Conservation (phyloP, 2,888 invertebrate species). For the Spilosoma lubricipeda region DNA sequence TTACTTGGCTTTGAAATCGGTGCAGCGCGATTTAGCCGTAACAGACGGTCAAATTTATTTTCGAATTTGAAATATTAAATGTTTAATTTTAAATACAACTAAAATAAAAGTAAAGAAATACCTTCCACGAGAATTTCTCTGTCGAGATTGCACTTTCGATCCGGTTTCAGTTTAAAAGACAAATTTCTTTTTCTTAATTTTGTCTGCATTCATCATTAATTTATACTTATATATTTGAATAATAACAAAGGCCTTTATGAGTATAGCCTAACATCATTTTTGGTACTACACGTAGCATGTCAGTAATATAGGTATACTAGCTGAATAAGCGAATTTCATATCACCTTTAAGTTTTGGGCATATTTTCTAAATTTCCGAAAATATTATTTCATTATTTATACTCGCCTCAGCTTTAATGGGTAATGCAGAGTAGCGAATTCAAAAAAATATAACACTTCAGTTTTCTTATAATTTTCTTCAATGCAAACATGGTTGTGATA, state of each 20-base stretch:
- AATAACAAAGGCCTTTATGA: background rate
- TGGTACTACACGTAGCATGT: background rate
- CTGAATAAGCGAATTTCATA: no score
- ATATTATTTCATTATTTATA: no score
- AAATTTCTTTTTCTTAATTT: background rate
- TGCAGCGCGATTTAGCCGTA: no score
- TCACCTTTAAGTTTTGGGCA: no score
- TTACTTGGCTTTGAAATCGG: no score
- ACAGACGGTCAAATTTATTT: no score
- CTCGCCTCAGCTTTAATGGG: no score
- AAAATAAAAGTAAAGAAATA: constrained; percentile 1
- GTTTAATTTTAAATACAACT: background rate
- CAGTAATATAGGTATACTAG: background rate
- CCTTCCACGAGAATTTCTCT: constrained; percentile 1
- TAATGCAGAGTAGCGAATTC: no score
- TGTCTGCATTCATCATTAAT: background rate
- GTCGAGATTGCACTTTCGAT: constrained; percentile 6
- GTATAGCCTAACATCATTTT: background rate
- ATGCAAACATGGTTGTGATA: no score
- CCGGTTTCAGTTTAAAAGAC: background rate
- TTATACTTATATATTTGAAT: background rate
- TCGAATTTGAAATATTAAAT: background rate
- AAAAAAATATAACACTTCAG: no score
- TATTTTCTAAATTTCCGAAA: no score
- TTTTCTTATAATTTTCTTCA: no score